Evolutionary conservation across 2,888 invertebrate genomes (phyloP).

Genomic region (Abrostola tripartita): DNA sequence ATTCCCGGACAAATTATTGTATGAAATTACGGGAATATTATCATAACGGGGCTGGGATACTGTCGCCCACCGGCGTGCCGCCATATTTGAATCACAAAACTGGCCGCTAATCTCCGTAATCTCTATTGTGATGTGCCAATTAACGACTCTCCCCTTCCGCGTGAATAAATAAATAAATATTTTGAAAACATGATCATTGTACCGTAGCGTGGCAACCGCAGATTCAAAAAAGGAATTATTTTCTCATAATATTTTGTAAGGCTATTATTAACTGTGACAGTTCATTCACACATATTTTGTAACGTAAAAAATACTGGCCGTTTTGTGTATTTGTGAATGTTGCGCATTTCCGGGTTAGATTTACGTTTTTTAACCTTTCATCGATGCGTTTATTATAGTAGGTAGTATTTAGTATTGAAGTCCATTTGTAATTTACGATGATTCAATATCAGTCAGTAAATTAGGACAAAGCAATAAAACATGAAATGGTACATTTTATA

Average conservation of each 20-base stretch:
- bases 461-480: slow-evolving; percentile 48
- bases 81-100: slow-evolving; percentile 86
- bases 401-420: neutral
- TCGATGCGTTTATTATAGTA: neutral
- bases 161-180: slow-evolving; percentile 85
- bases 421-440: neutral
- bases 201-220: slow-evolving; percentile 56
- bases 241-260: slow-evolving; percentile 58
- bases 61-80: slow-evolving; percentile 79
- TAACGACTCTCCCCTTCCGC: slow-evolving; percentile 86
- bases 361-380: neutral
- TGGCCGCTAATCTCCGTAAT: slow-evolving; percentile 82
- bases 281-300: slow-evolving; percentile 30
- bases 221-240: slow-evolving; percentile 57
- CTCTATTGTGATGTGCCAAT: slow-evolving; percentile 86
- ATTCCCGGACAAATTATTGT: slow-evolving; percentile 74
- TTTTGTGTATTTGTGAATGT: slow-evolving; percentile 16
- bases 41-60: slow-evolving; percentile 81
- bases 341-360: slow-evolving; percentile 15
- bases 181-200: slow-evolving; percentile 69
- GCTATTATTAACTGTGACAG: slow-evolving; percentile 38
- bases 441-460: slow-evolving; percentile 32
- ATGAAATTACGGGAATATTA: slow-evolving; percentile 80
- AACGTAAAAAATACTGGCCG: slow-evolving; percentile 33
- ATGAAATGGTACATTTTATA: slow-evolving; percentile 47